Evolutionary conservation across 1,140 invertebrate genomes (phyloP), one percentile per base, ranked within the genome.

Genomic region (Drosophila willistoni): DNA sequence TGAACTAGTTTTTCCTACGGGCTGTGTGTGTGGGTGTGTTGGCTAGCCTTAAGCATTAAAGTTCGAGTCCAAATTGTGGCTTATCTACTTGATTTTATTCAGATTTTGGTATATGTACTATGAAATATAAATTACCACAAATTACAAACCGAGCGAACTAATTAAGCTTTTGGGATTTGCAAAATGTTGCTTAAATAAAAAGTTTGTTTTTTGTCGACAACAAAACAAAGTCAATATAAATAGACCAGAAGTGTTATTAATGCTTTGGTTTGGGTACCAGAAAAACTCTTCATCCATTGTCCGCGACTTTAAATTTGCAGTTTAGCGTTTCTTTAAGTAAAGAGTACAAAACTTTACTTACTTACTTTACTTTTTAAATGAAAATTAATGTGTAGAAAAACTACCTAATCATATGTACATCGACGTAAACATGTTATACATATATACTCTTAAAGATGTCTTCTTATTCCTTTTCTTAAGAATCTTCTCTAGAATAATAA

Each of bases 1-100:
- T 29, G 29, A 34, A 71, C 62, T 57, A 57, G 55, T 64, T 56
- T 56, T 60, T 22, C 62, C 12, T 34, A 7, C n/a, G 2, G 13
- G 10, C 25, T 39, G 63, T 22, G 36, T 29, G 14, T 36, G 51
- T 19, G 10, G 44, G 7, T 63, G 10, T 63, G 22, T 36, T 39
- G 7, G 34, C 51, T 56, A 36, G 19, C 9, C 17, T 25, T 2
- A 1, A 25, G n/a, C 44, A 47, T 47, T 3, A n/a, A 51, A 51
- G 19, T 34, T 25, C 5, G 39, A 13, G 55, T 17, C 19, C 19
- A n/a, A 51, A 51, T 19, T 22, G 17, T 22, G 10, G 7, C 17
- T 51, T 22, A 51, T 51, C 44, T 22, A 7, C 17, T 51, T 51
- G 17, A 51, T 51, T 51, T 51, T 22, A 51, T 51, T 22, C 44